Percentiles rank a stretch among this genome's conserved stretches.
Conservation (phyloP, 2,888 invertebrate species). For the Gisinianus flammeolus region DNA sequence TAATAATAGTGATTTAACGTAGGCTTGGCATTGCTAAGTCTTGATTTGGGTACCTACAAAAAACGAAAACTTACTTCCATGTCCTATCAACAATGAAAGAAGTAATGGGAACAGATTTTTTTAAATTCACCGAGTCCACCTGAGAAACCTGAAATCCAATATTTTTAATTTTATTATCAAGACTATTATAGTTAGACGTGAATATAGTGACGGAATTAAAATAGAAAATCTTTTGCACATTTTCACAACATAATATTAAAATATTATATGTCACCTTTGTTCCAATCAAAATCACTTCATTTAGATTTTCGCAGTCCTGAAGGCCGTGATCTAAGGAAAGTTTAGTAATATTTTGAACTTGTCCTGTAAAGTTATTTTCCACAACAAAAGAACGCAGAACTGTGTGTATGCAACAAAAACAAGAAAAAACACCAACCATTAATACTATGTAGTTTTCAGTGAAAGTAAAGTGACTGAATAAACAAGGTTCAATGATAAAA, state of each 20-base stretch:
- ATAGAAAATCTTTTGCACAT: neutral
- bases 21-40: no score
- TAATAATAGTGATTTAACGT: no score
- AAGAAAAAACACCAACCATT: neutral
- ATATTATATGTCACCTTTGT: neutral
- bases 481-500: no score
- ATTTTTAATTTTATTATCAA: no score
- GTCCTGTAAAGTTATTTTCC: neutral
- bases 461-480: neutral
- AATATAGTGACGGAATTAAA: neutral
- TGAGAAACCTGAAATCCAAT: no score
- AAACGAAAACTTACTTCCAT: no score
- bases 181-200: no score
- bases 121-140: no score
- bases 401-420: neutral
- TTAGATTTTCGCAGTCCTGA: neutral
- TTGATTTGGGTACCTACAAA: no score
- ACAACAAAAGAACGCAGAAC: conserved; percentile 8
- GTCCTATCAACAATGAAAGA: no score
- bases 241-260: neutral
- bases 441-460: neutral
- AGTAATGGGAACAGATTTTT: no score
- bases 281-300: neutral
- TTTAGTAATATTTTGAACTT: neutral
- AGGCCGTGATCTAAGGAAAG: neutral